These are phyloP conservation scores for Cheilosia urbana DNA, from an alignment of 2,888 invertebrate species.

Conservation along the genomic window DNA sequence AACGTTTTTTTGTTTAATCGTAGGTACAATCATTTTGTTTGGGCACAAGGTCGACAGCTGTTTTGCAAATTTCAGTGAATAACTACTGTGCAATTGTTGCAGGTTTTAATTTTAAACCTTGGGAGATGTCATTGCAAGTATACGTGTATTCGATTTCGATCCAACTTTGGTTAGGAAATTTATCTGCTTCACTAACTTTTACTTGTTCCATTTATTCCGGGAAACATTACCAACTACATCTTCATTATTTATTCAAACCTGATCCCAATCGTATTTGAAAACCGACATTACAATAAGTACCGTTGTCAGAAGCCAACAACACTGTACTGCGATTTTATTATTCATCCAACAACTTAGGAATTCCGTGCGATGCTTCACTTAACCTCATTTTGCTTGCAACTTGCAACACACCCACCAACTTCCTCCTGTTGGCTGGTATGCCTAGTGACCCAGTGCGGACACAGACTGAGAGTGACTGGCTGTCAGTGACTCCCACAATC, in stretches of 20 bases:
- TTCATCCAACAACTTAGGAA: slow-evolving; percentile 2
- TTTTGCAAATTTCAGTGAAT: no score
- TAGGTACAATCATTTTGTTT: no score
- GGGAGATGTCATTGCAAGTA: no score
- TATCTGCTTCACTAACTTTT: neutral
- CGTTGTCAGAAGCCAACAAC: neutral
- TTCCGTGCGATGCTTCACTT: slow-evolving; percentile 56
- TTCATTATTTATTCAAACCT: neutral
- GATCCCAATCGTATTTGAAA: neutral
- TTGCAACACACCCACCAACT: slow-evolving; percentile 66
- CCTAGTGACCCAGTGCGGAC: slow-evolving; percentile 61
- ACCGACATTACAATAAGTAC: neutral
- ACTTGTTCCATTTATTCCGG: neutral
- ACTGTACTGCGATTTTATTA: slow-evolving; percentile 5
- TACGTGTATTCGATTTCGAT: no score
- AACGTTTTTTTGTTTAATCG: no score
- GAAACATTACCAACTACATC: neutral
- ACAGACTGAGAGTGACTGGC: slow-evolving; percentile 32
- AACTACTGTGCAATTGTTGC: no score
- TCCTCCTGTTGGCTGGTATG: slow-evolving; percentile 45
- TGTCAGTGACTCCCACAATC: slow-evolving; percentile 48
- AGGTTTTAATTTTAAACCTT: no score
- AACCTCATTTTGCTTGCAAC: slow-evolving; percentile 61
- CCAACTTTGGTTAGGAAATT: no score
- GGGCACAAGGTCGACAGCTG: no score